Evolutionary conservation across 1,140 invertebrate genomes (phyloP).

Genomic region (Luehdorfia chinensis): DNA sequence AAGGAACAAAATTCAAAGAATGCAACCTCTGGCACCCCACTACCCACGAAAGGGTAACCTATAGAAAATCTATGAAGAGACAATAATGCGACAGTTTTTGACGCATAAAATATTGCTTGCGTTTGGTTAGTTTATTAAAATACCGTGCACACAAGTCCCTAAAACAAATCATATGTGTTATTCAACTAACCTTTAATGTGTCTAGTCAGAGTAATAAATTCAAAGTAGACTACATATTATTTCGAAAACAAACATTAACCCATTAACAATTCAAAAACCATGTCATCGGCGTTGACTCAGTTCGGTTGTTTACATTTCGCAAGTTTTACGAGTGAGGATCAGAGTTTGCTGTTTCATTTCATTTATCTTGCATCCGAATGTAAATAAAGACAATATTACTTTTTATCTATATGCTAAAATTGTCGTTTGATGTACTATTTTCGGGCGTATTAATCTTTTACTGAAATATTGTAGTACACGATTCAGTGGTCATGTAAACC

Average conservation of each 20-base stretch:
- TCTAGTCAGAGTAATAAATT: too few relatives aligned
- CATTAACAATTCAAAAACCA: not conserved
- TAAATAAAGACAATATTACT: constrained; percentile 1
- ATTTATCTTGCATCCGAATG: constrained; percentile 8
- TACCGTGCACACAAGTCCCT: too few relatives aligned
- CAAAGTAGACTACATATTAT: not conserved
- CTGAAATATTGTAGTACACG: not conserved
- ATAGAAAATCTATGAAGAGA: too few relatives aligned
- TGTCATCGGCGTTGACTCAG: not conserved
- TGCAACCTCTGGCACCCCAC: too few relatives aligned
- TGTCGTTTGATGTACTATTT: constrained; percentile 1
- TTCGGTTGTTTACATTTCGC: not conserved
- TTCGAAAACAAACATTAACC: not conserved
- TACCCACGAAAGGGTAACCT: too few relatives aligned
- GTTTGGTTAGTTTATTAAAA: too few relatives aligned
- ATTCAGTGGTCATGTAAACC: not conserved
- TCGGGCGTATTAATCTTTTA: not conserved
- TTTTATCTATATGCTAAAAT: constrained; percentile 10
- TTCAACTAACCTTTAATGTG: too few relatives aligned
- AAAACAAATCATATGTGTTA: too few relatives aligned
- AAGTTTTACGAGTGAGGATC: not conserved
- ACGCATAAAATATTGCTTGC: too few relatives aligned
- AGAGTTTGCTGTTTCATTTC: not conserved
- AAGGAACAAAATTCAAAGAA: too few relatives aligned
- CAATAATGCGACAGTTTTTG: too few relatives aligned